These are phyloP conservation scores for Lagocephalus sceleratus DNA, from an alignment of 2,797 vertebrate species.

Conservation along the genomic window DNA sequence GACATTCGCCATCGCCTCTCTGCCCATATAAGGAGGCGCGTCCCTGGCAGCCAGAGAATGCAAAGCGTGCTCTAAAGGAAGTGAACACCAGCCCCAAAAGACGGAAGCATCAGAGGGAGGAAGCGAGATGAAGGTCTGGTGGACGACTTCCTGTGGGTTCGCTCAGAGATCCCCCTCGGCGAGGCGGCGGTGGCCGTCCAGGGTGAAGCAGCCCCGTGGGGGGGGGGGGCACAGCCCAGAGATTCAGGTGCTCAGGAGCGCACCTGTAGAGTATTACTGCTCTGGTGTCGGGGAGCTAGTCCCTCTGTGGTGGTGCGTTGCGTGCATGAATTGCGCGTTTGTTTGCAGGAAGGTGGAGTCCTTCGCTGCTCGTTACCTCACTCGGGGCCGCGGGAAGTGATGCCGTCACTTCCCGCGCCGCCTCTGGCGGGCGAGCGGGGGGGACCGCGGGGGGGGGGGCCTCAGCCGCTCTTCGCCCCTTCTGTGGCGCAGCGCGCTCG, in stretches of 20 bases:
- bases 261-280: too few species aligned
- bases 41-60: conserved; percentile 70
- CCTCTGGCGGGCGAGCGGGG: too few species aligned
- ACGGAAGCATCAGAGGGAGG: conserved; percentile 62
- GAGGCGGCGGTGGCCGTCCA: neutral
- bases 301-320: conserved; percentile 13
- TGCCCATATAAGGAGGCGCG: conserved; percentile 82
- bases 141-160: conserved; percentile 64
- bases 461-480: conserved; percentile 14
- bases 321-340: conserved; percentile 62
- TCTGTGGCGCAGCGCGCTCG: neutral
- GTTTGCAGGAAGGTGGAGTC: conserved; percentile 47
- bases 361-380: conserved; percentile 37
- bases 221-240: too few species aligned
- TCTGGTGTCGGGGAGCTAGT: conserved; percentile 16
- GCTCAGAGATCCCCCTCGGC: conserved; percentile 6
- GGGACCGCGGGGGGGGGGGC: conserved; percentile 8
- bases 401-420: too few species aligned
- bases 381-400: conserved; percentile 45
- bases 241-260: too few species aligned
- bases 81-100: conserved; percentile 52
- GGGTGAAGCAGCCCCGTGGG: too few species aligned
- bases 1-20: conserved; percentile 77
- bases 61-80: conserved; percentile 75
- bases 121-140: conserved; percentile 72